A percentile compares a stretch with the other conserved stretches of the same genome.
Evolutionary conservation across 2,888 invertebrate species (phyloP).

Genomic region (Glyphotaelius pellucidus): DNA sequence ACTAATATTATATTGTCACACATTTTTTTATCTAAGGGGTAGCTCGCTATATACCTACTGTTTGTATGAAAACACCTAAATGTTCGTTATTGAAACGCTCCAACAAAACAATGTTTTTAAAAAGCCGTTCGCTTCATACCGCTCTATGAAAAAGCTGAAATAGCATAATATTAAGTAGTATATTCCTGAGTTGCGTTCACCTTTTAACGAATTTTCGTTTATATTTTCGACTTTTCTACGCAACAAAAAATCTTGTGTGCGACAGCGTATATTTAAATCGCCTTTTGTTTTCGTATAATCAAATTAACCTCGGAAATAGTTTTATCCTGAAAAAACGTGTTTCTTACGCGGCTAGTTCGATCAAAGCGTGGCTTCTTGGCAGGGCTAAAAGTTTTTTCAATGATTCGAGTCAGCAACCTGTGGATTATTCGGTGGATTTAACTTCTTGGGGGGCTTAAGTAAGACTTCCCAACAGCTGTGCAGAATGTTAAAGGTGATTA

Average conservation of each 20-base stretch:
- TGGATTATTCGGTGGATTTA: conserved; percentile 55
- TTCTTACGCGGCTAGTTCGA: background rate
- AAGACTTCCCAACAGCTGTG: conserved; percentile 45
- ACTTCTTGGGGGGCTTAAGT: conserved; percentile 48
- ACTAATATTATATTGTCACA: no score
- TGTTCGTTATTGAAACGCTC: background rate
- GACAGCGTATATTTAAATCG: background rate
- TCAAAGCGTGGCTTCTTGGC: background rate
- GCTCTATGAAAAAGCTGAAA: background rate
- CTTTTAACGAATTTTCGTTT: background rate
- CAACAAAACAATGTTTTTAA: background rate
- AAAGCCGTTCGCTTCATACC: background rate
- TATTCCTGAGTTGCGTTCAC: background rate
- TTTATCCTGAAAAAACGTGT: background rate
- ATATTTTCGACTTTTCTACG: background rate
- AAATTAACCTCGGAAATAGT: background rate
- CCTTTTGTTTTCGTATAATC: conserved; percentile 2
- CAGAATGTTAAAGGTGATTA: conserved; percentile 53
- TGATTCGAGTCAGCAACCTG: conserved; percentile 55
- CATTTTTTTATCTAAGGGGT: no score
- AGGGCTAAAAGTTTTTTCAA: conserved; percentile 46
- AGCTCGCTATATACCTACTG: background rate
- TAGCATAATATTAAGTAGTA: background rate
- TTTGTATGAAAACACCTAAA: background rate
- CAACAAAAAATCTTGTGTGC: background rate